Evolutionary conservation across 2,797 vertebrate species (phyloP), one percentile per base, ranked within the genome.

Genomic region (Melopsittacus undulatus): DNA sequence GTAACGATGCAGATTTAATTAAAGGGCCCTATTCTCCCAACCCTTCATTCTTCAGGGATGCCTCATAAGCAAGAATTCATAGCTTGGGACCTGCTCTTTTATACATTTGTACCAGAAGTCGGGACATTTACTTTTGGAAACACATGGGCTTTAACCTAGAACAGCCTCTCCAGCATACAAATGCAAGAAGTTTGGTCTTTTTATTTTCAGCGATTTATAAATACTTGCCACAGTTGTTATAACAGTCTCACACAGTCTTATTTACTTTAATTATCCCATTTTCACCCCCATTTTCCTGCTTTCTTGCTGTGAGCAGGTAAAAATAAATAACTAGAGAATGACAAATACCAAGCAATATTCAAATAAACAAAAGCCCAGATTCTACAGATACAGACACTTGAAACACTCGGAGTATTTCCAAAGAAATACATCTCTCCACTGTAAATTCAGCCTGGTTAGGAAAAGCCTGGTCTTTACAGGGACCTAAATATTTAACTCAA

Each of bases 31-130:
- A 13, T 91, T 92, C 92, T 96, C 90, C 95, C 91, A 93, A 85
- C 79, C 78, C 94, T 93, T 92, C 91, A 93, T 97, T 97, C 96
- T 97, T 97, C 73, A 91, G 91, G 89, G 82, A 93, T 96, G 95
- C 68, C 89, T 97, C 96, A 95, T 54, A 93, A 92, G 79, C 68
- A 96, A 83, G 86, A 95, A 94, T 97, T 89, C 90, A 51, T 93
- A 78, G 57, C 90, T 96, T 96, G 69, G 42, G 92, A 93, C 64
- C 68, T 95, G 88, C 81, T 95, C 68, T 87, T 95, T 85, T 85
- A 68, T 75, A 69, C 67, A 87, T 93, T 80, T 42, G 18, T 72
- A 46, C 52, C 61, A 90, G 74, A 89, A 91, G 52, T 16, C 43
- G n/a, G 75, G 75, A 92, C n/a, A 30, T 66, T 72, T 83, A 22